These are phyloP conservation scores for Rallus crepitans DNA, from an alignment of 2,797 vertebrate species.

Conservation along the genomic window DNA sequence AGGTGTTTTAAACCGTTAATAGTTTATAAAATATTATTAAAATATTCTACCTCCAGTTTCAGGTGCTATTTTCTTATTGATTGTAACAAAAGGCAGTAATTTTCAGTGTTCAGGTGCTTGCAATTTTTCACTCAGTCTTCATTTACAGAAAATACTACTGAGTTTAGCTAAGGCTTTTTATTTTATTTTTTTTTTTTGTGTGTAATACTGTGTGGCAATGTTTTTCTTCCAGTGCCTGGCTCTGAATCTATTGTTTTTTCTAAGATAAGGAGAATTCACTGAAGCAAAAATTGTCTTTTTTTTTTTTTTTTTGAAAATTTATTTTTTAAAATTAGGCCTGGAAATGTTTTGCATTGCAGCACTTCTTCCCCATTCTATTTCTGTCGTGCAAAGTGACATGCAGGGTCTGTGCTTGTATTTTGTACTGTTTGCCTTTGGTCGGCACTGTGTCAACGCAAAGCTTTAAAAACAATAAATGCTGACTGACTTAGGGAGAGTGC, in stretches of 20 bases:
- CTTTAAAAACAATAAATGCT: not conserved
- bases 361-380: not conserved
- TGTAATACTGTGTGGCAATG: not conserved
- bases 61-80: not conserved
- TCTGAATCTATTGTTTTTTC: not conserved
- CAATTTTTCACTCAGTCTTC: not conserved
- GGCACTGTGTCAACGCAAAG: not conserved
- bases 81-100: not conserved
- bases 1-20: not conserved
- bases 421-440: slow-evolving; percentile 30
- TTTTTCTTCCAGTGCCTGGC: not conserved
- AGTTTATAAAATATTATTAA: not conserved
- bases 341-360: not conserved
- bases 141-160: not conserved
- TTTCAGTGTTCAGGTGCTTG: not conserved
- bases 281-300: not conserved
- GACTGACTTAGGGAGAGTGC: not conserved
- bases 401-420: not conserved
- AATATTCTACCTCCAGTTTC: not conserved
- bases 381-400: not conserved
- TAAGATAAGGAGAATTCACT: not conserved
- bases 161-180: not conserved
- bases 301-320: not conserved
- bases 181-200: not conserved
- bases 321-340: not conserved